Evolutionary conservation across 2,113 vertebrate genomes (phyloP).

Genomic region (Sula dactylatra): DNA sequence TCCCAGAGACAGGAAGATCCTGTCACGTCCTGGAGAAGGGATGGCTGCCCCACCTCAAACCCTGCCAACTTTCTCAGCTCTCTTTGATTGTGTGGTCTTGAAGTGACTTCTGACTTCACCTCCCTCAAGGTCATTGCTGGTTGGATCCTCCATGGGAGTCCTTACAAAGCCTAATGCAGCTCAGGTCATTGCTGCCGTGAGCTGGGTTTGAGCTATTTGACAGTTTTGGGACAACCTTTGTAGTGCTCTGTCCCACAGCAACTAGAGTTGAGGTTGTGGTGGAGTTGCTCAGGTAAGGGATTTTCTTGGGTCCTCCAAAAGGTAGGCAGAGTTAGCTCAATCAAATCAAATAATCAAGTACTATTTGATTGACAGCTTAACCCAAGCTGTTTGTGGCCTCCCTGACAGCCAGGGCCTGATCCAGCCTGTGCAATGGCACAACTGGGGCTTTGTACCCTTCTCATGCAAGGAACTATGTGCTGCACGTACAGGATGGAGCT

Average conservation of each 20-base stretch:
- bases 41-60: neutral
- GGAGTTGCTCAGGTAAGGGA: neutral
- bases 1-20: neutral
- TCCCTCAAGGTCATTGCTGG: neutral
- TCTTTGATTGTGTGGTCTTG: neutral
- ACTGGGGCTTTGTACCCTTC: neutral
- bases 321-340: neutral
- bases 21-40: neutral
- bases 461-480: neutral
- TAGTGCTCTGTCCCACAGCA: neutral
- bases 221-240: neutral
- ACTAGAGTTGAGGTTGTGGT: neutral
- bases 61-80: neutral
- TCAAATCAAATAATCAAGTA: neutral
- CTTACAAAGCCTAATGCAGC: neutral
- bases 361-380: neutral
- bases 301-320: neutral
- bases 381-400: neutral
- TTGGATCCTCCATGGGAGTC: neutral
- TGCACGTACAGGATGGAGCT: rapidly evolving
- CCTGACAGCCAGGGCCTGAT: neutral
- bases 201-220: neutral
- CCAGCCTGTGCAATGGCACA: neutral
- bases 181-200: neutral
- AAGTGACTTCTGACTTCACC: neutral